A percentile compares a stretch with the other conserved stretches of the same genome.
Evolutionary conservation across 2,113 vertebrate genomes (phyloP).

Genomic region (Dasypus novemcinctus): DNA sequence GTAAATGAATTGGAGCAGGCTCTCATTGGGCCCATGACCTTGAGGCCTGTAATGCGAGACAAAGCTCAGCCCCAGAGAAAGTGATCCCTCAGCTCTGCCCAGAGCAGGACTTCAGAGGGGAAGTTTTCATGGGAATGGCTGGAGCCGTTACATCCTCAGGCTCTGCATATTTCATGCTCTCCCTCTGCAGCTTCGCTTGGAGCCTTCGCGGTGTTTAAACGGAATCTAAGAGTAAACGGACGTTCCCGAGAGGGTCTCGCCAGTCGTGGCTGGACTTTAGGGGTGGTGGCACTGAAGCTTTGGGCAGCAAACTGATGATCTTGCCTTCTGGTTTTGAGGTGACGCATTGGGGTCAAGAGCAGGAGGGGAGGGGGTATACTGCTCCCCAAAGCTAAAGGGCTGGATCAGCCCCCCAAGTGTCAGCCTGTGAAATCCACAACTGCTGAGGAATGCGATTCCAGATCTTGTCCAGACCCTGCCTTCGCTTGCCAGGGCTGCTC

Average conservation of each 20-base stretch:
- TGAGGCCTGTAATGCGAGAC: not conserved
- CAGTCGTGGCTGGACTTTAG: not conserved
- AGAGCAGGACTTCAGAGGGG: not conserved
- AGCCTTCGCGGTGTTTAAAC: not conserved
- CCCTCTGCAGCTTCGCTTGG: too few relatives aligned
- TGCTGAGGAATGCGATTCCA: not conserved
- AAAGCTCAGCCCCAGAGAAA: not conserved
- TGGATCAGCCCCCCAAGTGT: not conserved
- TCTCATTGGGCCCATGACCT: not conserved
- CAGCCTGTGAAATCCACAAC: not conserved
- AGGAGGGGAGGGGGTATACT: not conserved
- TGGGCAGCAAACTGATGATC: not conserved
- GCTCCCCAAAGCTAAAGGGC: not conserved
- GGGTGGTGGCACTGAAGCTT: not conserved
- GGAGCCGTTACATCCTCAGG: not conserved
- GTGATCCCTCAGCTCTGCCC: not conserved
- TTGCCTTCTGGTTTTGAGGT: not conserved
- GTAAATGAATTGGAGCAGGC: constrained; percentile 16
- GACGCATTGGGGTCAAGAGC: not conserved
- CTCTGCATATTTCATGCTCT: not conserved
- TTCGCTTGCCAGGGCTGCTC: too few relatives aligned
- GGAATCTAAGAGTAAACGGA: not conserved
- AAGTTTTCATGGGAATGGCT: not conserved
- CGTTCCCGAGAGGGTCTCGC: not conserved
- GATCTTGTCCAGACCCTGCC: not conserved